Conservation (phyloP, 2,797 vertebrate species). For the Psittacula derbiana region DNA sequence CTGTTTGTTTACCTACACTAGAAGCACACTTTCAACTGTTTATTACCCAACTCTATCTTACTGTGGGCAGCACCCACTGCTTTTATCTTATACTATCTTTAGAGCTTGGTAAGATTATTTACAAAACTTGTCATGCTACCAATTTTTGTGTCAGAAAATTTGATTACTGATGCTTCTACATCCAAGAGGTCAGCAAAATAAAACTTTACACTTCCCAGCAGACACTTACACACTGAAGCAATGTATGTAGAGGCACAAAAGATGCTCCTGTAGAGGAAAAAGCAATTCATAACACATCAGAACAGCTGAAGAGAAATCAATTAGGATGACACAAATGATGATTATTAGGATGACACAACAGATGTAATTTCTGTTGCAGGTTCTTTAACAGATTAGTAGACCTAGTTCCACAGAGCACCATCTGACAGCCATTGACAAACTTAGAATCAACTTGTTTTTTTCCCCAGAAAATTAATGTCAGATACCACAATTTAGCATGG, state of each 20-base stretch:
- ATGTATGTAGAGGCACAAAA: background rate
- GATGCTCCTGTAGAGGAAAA: background rate
- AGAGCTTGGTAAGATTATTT: background rate
- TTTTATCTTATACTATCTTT: background rate
- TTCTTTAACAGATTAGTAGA: background rate
- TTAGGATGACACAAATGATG: background rate
- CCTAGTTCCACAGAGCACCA: background rate
- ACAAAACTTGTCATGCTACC: background rate
- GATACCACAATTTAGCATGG: background rate
- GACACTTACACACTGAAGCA: background rate
- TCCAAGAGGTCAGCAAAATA: background rate
- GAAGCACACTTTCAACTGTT: background rate
- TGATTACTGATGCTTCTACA: background rate
- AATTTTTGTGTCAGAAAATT: background rate
- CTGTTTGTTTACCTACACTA: background rate
- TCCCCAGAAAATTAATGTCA: background rate
- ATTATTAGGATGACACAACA: background rate
- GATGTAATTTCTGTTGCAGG: background rate
- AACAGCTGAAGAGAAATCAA: background rate
- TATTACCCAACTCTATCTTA: background rate
- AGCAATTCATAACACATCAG: background rate
- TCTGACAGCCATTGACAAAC: background rate
- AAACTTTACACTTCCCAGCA: background rate
- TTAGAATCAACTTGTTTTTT: background rate
- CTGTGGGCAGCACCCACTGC: background rate